Conservation (phyloP, 1,140 invertebrate species). For the Phymastichus coffea region DNA sequence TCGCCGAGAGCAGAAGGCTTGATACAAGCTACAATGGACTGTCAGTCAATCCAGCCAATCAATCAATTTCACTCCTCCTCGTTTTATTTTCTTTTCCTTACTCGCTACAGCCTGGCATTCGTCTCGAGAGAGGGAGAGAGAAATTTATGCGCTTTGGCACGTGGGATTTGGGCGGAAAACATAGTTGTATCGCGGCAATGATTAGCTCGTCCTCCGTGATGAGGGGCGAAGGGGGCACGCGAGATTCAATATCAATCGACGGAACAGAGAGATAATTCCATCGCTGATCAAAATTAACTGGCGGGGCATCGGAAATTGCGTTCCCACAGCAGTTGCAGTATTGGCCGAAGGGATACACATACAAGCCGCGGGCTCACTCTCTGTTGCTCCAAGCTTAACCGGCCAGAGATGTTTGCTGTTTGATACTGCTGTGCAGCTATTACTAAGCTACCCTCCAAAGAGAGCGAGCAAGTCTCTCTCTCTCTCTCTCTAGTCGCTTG, state of each 20-base stretch:
- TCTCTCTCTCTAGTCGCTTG: not conserved
- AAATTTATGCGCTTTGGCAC: not conserved
- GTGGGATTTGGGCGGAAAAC: not conserved
- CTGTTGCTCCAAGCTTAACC: not conserved
- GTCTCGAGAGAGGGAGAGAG: too few relatives aligned
- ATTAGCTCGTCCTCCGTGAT: too few relatives aligned
- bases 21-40: constrained; percentile 3
- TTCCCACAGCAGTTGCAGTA: too few relatives aligned
- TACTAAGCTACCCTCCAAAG: not conserved
- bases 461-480: not conserved
- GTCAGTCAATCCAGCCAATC: constrained; percentile 6
- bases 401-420: not conserved
- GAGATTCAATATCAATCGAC: too few relatives aligned
- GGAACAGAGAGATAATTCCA: too few relatives aligned
- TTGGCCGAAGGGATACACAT: too few relatives aligned
- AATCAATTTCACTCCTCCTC: not conserved
- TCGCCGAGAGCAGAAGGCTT: too few relatives aligned
- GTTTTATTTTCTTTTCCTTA: not conserved
- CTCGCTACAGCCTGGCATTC: not conserved
- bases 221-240: too few relatives aligned
- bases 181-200: not conserved
- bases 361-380: not conserved
- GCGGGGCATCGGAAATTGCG: not conserved
- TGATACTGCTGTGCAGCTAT: constrained; percentile 4
- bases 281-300: too few relatives aligned